Percentiles rank a stretch among this genome's conserved stretches.
These are phyloP conservation scores for Leucoraja ocellata DNA, from an alignment of 2,797 vertebrate species.

Conservation along the genomic window DNA sequence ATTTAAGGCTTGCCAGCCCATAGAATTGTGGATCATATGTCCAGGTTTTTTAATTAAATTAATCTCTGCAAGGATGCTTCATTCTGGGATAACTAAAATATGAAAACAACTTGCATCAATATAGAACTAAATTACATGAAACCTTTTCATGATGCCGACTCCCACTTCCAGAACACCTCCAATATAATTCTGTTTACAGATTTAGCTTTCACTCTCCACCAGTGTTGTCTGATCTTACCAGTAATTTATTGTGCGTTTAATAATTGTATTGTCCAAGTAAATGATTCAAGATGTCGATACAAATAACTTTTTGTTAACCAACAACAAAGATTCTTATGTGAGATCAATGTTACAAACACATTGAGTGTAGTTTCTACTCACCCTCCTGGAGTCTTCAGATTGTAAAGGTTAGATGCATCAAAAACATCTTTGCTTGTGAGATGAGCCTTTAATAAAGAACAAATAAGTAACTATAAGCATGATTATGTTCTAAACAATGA, in stretches of 20 bases:
- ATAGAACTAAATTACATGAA: neutral
- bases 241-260: neutral
- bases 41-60: too few relatives aligned
- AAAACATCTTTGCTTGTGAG: conserved; percentile 61
- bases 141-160: neutral
- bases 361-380: conserved; percentile 60
- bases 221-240: neutral
- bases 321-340: neutral
- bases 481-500: conserved; percentile 45
- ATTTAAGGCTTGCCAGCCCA: too few relatives aligned
- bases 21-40: too few relatives aligned
- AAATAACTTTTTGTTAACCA: neutral
- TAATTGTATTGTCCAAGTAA: neutral
- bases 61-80: too few relatives aligned
- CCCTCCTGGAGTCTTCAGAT: conserved; percentile 76
- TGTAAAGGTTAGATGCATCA: conserved; percentile 74
- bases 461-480: conserved; percentile 46
- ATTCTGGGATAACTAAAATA: neutral
- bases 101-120: neutral
- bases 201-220: neutral
- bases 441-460: conserved; percentile 66
- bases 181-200: neutral
- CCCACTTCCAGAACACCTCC: neutral
- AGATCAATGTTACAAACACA: neutral
- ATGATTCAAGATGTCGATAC: neutral